Base-by-base conservation (phyloP, 2,113 vertebrate genomes). In the Menidia beryllina region DNA sequence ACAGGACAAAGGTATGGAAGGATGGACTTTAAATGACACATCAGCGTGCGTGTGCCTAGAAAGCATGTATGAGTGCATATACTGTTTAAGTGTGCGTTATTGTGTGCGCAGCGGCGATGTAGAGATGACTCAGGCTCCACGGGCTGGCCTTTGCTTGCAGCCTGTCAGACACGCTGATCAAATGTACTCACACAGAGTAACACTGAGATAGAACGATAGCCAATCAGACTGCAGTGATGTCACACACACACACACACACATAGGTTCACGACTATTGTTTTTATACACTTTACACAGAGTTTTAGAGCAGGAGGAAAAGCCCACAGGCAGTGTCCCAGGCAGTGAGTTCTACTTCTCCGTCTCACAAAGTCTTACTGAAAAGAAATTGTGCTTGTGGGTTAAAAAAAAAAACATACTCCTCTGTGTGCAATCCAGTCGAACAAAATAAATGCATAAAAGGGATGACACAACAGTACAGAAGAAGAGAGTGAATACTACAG, bases 341-440 rank as follows among this genome's bases (percentile, higher is more conserved):
- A 81, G 86, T 82, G 58, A 48, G 84, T 77, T 85, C 65, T 38
- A 65, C 52, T 66, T 87, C 75, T 79, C 73, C 66, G 45, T 61
- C 62, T 77, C 51, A 11, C 45, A 60, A 67, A 66, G 82, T 80
- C 71, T 63, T 53, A 72, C 69, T 67, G 26, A 81, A 75, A 51
- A 84, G 68, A 80, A 80, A 52, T 90, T 92, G 88, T 92, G 91
- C 89, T 90, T 88, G 71, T 85, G 81, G 59, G 51, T 70, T 65
- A 71, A 58, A 81, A 58, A 50, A 15, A 54, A 61, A 58, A n/a
- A 61, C 41, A 20, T 23, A 5, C 30, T 30, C 6, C 17, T 23
- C 25, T 41, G 43, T 54, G 45, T 72, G 1, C 2, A 38, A 67
- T 36, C 58, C 45, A 57, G 48, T 50, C 49, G 55, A 65, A 72